Evolutionary conservation across 2,888 invertebrate genomes (phyloP), one percentile per base, ranked within the genome.

Genomic region (Eristalinus sepulchralis): DNA sequence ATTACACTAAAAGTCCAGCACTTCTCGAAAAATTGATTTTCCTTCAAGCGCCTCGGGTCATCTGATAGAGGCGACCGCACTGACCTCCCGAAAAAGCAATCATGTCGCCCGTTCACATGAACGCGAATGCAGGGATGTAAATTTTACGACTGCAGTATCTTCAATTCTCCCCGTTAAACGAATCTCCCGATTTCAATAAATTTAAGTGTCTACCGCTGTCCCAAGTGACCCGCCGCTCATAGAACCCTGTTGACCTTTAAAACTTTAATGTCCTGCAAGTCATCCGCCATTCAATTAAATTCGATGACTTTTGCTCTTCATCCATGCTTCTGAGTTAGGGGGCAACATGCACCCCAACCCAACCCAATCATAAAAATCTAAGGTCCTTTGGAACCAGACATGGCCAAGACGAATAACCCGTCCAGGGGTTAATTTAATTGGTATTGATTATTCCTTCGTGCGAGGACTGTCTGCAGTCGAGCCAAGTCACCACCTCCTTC

Each of bases 401-500:
- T 57, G 34, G 59, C 55, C 60, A 82, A 73, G 85, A 73, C 39
- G 59, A 57, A 79, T 72, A 76, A 31, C 72, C 84, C 67, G 66
- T 81, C 66, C 53, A 47, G 60, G 60, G 66, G 72, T 60, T 31
- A 72, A 33, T 78, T 78, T 78, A 85, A 85, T 82, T 85, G 85
- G 68, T 82, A 85, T 85, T 82, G 85, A 85, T 85, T 82, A 85
- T 85, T 73, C 60, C 59, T 62, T 31, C 63, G 57, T 47, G 24
- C 67, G 81, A 36, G 9, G 34, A 22, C 8, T 22, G 57, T n/a
- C 57, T 33, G 47, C 33, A 47, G 6, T 17, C 47, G 1, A 17
- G 17, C 17, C 31, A 10, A 34, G 22, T 39, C 36, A 24, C n/a
- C n/a, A n/a, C n/a, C n/a, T n/a, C n/a, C n/a, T n/a, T 10, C 36